Conservation (phyloP, 2,113 vertebrate species). For the Amphiprion ocellaris region DNA sequence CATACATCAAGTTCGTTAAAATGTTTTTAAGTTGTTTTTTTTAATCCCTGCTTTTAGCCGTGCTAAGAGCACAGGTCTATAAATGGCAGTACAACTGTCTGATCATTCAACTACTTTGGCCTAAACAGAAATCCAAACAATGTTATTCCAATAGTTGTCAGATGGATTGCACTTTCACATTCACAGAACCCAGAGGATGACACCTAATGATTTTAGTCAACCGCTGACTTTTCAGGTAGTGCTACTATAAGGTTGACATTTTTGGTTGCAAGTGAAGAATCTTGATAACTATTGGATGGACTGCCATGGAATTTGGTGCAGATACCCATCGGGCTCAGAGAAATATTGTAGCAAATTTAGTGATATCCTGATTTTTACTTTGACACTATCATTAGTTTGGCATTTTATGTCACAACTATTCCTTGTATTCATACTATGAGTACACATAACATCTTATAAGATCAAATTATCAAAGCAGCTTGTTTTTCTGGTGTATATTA, state of each 20-base stretch:
- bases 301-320: not conserved
- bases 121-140: no score
- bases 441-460: not conserved
- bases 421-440: not conserved
- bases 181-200: not conserved
- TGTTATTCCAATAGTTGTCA: not conserved
- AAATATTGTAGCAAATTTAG: not conserved
- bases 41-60: no score
- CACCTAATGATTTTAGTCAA: not conserved
- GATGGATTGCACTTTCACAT: constrained; percentile 3
- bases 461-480: no score
- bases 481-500: no score
- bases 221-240: not conserved
- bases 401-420: constrained; percentile 2
- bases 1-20: no score
- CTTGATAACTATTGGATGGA: constrained; percentile 3
- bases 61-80: no score
- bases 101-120: no score
- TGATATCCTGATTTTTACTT: no score
- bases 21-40: no score
- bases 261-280: not conserved
- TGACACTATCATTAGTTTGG: not conserved
- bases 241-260: not conserved
- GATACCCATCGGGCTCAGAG: not conserved
- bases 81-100: no score